A percentile compares a stretch with the other conserved stretches of the same genome.
Conservation (phyloP, 2,888 invertebrate species). For the Pyralis farinalis region DNA sequence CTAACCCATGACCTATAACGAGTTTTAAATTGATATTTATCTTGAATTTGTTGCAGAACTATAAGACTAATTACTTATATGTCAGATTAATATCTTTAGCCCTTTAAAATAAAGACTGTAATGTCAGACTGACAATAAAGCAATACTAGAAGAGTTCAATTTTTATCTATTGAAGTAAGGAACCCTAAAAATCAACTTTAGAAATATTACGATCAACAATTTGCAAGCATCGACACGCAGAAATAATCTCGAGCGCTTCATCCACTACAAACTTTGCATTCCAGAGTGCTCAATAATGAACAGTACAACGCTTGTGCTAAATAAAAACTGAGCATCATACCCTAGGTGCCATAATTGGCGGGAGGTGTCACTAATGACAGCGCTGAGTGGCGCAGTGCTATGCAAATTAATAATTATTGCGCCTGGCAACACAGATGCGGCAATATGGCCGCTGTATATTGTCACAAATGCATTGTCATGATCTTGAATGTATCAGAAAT, state of each 20-base stretch:
- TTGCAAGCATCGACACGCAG: conserved; percentile 6
- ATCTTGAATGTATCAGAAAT: conserved; percentile 44
- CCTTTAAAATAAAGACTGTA: too few relatives aligned
- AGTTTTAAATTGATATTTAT: too few relatives aligned
- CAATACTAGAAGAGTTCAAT: too few relatives aligned
- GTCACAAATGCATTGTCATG: conserved; percentile 52
- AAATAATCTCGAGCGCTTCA: conserved; percentile 41
- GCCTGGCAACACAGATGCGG: conserved; percentile 71
- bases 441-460: conserved; percentile 72
- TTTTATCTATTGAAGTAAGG: too few relatives aligned
- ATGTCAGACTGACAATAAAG: too few relatives aligned
- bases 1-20: too few relatives aligned
- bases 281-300: conserved; percentile 60
- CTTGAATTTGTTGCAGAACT: too few relatives aligned
- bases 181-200: too few relatives aligned
- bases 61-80: too few relatives aligned
- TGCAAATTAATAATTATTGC: conserved; percentile 79
- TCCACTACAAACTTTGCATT: conserved; percentile 7
- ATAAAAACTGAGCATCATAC: conserved; percentile 77
- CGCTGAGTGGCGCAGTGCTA: conserved; percentile 38
- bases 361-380: conserved; percentile 79
- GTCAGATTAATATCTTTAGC: too few relatives aligned
- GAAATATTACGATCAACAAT: conserved; percentile 5
- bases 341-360: conserved; percentile 74
- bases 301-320: conserved; percentile 71